Evolutionary conservation across 2,797 vertebrate species (phyloP).

Genomic region (Gymnothorax reevesii): DNA sequence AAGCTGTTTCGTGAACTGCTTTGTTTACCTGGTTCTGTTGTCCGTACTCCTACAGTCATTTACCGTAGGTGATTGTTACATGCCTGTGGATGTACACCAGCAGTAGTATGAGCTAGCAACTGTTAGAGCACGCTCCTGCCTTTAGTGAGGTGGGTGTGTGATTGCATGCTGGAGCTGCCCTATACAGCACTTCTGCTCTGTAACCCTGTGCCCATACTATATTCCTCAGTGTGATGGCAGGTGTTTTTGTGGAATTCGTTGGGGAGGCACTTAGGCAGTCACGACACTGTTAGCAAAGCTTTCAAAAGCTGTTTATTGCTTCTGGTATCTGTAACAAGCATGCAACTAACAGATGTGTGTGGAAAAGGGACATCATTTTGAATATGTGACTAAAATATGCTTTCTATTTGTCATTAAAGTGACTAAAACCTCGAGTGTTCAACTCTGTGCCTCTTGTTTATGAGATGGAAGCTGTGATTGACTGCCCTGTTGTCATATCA

Average conservation of each 20-base stretch:
- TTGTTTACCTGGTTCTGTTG: neutral
- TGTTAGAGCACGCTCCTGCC: neutral
- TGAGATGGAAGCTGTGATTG: neutral
- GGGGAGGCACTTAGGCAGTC: neutral
- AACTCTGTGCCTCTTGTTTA: neutral
- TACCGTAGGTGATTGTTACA: no score
- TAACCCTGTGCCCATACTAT: no score
- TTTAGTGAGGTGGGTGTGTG: neutral
- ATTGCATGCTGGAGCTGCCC: no score
- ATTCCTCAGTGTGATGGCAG: neutral
- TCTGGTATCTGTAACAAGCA: slow-evolving; percentile 7
- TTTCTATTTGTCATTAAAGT: slow-evolving; percentile 13
- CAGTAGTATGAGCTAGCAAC: neutral
- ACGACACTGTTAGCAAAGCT: neutral
- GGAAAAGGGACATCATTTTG: neutral
- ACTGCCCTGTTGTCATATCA: neutral
- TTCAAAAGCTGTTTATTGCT: neutral
- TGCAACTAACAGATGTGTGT: neutral
- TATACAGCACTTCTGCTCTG: no score
- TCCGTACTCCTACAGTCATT: no score
- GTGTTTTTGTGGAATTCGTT: neutral
- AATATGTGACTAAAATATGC: neutral
- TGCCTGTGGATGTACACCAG: neutral
- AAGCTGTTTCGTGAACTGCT: neutral
- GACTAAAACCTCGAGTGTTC: slow-evolving; percentile 3